Conservation (phyloP, 2,888 invertebrate species). For the Calephelis perditalis region DNA sequence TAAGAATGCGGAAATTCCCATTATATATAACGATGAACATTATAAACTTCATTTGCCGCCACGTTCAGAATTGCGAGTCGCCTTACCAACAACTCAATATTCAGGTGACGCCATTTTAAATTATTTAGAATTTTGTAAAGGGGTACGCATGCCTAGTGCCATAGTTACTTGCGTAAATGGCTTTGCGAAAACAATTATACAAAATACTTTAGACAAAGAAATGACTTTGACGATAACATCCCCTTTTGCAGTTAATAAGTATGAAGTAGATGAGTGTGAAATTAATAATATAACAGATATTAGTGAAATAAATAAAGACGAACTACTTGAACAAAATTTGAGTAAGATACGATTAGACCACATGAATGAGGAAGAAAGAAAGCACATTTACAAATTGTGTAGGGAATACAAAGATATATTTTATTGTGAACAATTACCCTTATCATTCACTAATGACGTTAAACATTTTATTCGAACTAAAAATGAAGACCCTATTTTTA, state of each 20-base stretch:
- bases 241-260: conserved; percentile 10
- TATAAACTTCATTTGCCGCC: conserved; percentile 12
- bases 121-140: conserved; percentile 19
- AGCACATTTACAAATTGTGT: conserved; percentile 21
- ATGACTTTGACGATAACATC: conserved; percentile 13
- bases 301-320: not conserved
- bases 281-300: not conserved
- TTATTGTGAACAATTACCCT: not conserved
- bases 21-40: too few species aligned
- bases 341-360: conserved; percentile 23
- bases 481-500: too few species aligned
- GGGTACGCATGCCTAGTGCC: conserved; percentile 22
- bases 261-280: conserved; percentile 6
- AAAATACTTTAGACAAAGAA: conserved; percentile 18
- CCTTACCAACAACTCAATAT: conserved; percentile 14
- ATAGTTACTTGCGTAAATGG: conserved; percentile 20
- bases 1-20: conserved; percentile 17
- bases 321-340: conserved; percentile 18
- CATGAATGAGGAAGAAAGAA: conserved; percentile 24
- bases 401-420: conserved; percentile 24
- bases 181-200: conserved; percentile 19
- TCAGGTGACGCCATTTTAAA: conserved; percentile 21
- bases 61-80: conserved; percentile 18
- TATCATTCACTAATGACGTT: too few species aligned
- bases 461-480: too few species aligned